Base-by-base conservation (phyloP, 2,888 invertebrate species). In the Rhogogaster chlorosoma region DNA sequence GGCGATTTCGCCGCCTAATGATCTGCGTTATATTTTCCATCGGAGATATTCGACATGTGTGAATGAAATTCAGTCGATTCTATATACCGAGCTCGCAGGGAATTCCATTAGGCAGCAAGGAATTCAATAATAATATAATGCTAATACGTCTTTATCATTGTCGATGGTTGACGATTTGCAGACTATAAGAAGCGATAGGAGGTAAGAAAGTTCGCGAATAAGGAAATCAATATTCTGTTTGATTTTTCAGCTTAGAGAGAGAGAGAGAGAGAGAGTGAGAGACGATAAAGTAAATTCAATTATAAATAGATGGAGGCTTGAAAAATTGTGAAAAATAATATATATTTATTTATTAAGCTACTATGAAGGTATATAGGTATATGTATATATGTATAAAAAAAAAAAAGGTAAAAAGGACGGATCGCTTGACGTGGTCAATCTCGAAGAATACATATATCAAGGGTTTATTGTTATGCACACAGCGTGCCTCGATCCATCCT, bases 81-180 rank as follows among this genome's bases (percentile, higher is more conserved):
- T 45, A 45, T 38, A 15, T 18, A 57, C n/a, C 57, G 1, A 5
- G 9, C 57, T 6, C 57, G 57, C 57, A 6, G 0, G 26, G 70
- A 70, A 70, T 70, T 70, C 26, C 15, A 36, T 36, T 15, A 36
- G 36, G 32, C 18, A 18, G 70, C 18, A n/a, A 36, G 70, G 70
- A 70, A 70, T 70, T 70, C 36, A 70, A 70, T 70, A 70, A 70
- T 22, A 61, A 61, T 70, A 70, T 70, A 70, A 70, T 70, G 36
- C 36, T 70, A 70, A 70, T 70, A 18, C 70, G 6, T 70, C 32
- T 49, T 49, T n/a, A 49, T 18, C 5, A 49, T 18, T 6, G 6
- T 49, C 18, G 18, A 18, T 49, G 18, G 49, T n/a, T 49, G 0
- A 36, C 70, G 61, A 26, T 32, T 67, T 67, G 26, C 15, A 7